These are phyloP conservation scores for Peromyscus eremicus DNA, from an alignment of 2,797 vertebrate genomes.

Conservation along the genomic window DNA sequence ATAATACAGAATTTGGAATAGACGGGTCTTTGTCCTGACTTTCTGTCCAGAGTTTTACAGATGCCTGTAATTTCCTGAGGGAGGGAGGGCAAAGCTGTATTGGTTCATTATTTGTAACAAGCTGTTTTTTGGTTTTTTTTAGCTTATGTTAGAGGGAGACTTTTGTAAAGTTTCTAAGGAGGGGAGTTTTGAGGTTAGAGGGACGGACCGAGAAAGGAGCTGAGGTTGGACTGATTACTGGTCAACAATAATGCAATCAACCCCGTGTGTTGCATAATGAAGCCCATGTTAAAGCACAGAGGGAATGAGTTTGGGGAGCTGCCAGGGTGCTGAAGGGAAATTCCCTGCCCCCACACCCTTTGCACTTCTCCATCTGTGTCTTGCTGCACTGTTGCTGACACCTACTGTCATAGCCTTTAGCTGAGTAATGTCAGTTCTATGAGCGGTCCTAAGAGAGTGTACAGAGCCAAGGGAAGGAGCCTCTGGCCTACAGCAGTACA, in stretches of 20 bases:
- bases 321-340: no score
- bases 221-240: neutral
- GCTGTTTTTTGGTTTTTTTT: neutral
- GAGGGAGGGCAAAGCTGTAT: neutral
- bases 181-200: neutral
- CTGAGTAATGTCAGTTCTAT: neutral
- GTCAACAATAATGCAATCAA: neutral
- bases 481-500: neutral
- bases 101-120: neutral
- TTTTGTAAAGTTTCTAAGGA: neutral
- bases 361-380: no score
- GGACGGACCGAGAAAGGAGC: neutral
- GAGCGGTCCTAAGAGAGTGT: neutral
- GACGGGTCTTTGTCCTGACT: neutral
- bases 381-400: no score
- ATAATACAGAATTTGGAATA: neutral
- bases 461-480: no score
- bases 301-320: neutral
- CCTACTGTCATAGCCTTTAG: neutral
- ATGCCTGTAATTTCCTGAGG: neutral
- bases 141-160: neutral
- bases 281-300: neutral
- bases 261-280: neutral
- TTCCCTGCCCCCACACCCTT: neutral
- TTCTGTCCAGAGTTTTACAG: neutral